Evolutionary conservation across 2,113 vertebrate genomes (phyloP).

Genomic region (Mormoops blainvillei): DNA sequence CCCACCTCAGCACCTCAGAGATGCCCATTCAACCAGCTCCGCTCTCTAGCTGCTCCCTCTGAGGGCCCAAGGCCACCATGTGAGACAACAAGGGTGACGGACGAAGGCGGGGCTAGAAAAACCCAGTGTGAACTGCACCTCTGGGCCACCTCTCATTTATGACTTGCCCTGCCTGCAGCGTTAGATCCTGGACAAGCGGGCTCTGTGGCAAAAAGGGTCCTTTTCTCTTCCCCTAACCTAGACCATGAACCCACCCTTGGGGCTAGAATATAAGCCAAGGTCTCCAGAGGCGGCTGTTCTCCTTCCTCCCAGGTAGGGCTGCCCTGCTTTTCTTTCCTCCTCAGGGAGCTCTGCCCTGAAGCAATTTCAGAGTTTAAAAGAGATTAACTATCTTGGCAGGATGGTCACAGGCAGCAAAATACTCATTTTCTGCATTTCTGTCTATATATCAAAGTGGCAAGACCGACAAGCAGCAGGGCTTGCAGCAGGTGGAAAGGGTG

Average conservation of each 20-base stretch:
- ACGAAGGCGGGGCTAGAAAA: neutral
- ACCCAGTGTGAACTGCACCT: accelerated
- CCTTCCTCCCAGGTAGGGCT: neutral
- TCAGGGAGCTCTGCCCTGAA: neutral
- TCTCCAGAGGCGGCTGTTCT: neutral
- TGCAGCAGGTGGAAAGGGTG: neutral
- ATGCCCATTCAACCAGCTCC: neutral
- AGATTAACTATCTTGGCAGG: neutral
- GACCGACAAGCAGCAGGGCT: neutral
- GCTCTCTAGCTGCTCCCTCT: neutral
- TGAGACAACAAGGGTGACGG: neutral
- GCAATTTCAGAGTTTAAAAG: neutral
- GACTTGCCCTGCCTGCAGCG: neutral
- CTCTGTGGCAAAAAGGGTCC: neutral
- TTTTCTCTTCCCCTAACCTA: neutral
- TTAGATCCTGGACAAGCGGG: neutral
- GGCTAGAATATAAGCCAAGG: neutral
- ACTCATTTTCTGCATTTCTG: neutral
- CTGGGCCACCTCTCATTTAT: neutral
- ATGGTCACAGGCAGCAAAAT: neutral
- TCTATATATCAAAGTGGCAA: neutral
- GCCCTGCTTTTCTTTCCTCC: neutral
- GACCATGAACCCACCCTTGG: neutral
- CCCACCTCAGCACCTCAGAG: neutral
- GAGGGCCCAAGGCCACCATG: neutral